Evolutionary conservation across 2,888 invertebrate genomes (phyloP), one percentile per base, ranked within the genome.

Genomic region (Theodoxus fluviatilis): DNA sequence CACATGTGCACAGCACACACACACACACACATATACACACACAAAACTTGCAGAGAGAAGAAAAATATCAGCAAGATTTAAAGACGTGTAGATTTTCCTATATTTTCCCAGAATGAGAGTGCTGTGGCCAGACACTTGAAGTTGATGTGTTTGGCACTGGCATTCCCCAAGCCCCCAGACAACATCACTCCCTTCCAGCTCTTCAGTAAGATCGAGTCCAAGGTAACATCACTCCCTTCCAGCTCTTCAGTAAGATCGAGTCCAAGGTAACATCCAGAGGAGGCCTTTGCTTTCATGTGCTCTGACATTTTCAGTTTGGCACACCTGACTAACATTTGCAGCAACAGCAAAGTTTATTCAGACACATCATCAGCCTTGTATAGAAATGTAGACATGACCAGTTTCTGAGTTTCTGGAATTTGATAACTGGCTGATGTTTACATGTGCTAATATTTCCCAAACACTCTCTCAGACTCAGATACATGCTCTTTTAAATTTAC

Each of bases 111-210:
- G 93, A 90, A 92, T 87, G 96, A 96, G 89, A 93, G 93, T 71
- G 90, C 92, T 1, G 93, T 94, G 47, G 96, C 96, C 0, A 91
- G 91, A 74, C 91, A 92, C 79, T 86, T 98, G 80, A 92, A 93
- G 84, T 90, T 91, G 33, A 92, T 96, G 81, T 87, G 95, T n/a
- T 91, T 93, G 77, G 90, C 92, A 1, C 88, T 98, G 22, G 91
- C 93, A 69, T 92, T 96, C 84, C 93, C 93, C 61, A 95, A 95
- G 83, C 95, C 96, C 2, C 96, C 96, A 0, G 91, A 92, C 0
- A 93, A 94, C 83, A 93, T 97, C 67, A 92, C 93, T 0, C 84
- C 92, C 0, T 91, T 91, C 78, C 90, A 92, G 79, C 88, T 97
- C 12, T 96, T 96, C 85, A 90, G 91, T 31, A 95, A 93, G 87